phyloP scores from a whole-genome alignment of 2,113 vertebrate species.

The Oostethus manadensis region DNA sequence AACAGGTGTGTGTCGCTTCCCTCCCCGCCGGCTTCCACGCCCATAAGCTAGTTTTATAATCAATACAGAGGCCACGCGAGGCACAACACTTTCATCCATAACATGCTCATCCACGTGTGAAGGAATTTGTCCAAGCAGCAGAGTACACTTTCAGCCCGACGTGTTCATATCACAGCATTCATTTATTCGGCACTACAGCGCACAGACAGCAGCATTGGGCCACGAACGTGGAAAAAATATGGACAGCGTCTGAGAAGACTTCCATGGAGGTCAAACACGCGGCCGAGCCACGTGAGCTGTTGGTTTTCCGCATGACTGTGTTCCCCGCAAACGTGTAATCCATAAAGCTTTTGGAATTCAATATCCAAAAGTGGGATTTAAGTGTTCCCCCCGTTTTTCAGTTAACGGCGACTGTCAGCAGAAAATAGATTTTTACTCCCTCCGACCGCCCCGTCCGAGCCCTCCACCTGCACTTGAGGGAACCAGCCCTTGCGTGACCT shows the following conservation, averaged over 20 bases:
- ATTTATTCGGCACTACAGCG: not conserved
- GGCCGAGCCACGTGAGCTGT: not conserved
- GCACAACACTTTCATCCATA: not conserved
- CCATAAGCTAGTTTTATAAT: not conserved
- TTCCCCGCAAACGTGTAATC: no score
- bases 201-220: not conserved
- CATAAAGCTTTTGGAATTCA: no score
- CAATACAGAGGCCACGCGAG: not conserved
- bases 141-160: not conserved
- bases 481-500: conserved; percentile 15
- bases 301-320: not conserved
- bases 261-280: no score
- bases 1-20: conserved; percentile 15
- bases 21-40: not conserved
- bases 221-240: not conserved
- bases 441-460: not conserved
- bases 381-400: no score
- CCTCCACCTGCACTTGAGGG: conserved; percentile 37
- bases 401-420: no score
- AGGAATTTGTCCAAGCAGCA: not conserved
- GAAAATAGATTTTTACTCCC: no score
- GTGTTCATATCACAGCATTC: not conserved
- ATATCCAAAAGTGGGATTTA: no score
- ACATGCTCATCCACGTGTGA: not conserved
- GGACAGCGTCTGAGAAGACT: no score